Conservation (phyloP, 2,888 invertebrate species). For the Carcina quercana region DNA sequence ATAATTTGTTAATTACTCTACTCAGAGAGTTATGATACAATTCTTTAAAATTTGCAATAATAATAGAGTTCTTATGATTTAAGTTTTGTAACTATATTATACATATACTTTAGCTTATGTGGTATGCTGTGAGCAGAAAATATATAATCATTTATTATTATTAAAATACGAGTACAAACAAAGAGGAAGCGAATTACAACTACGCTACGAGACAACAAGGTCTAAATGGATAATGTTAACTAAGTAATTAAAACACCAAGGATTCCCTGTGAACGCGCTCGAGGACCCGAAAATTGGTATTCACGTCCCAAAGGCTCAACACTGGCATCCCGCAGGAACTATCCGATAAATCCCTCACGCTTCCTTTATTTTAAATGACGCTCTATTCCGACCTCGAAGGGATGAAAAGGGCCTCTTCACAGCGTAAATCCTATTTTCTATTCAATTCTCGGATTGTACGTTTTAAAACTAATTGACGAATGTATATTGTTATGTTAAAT, state of each 20-base stretch:
- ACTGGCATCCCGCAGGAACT: not conserved
- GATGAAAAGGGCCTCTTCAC: conserved; percentile 3
- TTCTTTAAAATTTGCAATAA: too few relatives aligned
- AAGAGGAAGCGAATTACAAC: too few relatives aligned
- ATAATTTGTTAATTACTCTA: not conserved
- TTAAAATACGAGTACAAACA: too few relatives aligned
- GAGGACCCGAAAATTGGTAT: conserved; percentile 2
- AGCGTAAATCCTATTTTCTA: conserved; percentile 3
- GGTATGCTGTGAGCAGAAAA: too few relatives aligned
- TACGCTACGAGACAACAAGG: too few relatives aligned
- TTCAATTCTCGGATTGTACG: conserved; percentile 5
- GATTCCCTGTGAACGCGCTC: not conserved
- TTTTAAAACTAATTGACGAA: conserved; percentile 7
- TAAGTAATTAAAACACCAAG: conserved; percentile 2
- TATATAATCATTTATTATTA: too few relatives aligned
- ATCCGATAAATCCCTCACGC: not conserved
- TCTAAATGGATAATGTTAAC: not conserved
- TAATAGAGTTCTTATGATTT: too few relatives aligned
- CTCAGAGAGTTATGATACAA: too few relatives aligned
- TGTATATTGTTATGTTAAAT: too few relatives aligned
- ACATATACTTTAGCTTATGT: too few relatives aligned
- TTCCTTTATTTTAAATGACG: conserved; percentile 6
- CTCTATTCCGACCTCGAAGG: not conserved
- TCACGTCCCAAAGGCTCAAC: not conserved
- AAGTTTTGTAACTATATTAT: too few relatives aligned